Evolutionary conservation across 2,113 vertebrate genomes (phyloP).

Genomic region (Gulo gulo): DNA sequence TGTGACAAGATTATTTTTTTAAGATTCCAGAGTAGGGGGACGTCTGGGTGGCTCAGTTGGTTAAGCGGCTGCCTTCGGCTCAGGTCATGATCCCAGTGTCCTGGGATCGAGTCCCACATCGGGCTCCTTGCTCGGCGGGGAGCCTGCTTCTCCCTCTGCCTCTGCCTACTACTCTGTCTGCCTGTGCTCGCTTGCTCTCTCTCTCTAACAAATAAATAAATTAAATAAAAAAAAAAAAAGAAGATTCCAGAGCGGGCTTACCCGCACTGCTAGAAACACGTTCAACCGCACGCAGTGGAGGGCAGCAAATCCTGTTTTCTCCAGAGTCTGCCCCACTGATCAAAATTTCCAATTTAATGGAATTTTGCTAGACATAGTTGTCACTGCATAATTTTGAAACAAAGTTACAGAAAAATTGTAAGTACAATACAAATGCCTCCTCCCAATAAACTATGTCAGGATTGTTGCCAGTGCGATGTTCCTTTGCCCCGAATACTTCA

Average conservation of each 20-base stretch:
- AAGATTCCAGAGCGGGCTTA: background rate
- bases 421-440: background rate
- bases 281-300: background rate
- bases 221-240: no score
- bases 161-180: no score
- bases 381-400: background rate
- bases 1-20: background rate
- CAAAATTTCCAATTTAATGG: background rate
- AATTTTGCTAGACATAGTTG: background rate
- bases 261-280: background rate
- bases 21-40: background rate
- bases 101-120: no score
- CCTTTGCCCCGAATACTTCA: background rate
- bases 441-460: background rate
- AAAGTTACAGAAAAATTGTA: background rate
- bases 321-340: background rate
- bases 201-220: no score
- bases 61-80: no score
- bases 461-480: background rate
- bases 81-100: no score
- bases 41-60: no score
- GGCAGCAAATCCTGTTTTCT: background rate
- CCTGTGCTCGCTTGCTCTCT: no score
- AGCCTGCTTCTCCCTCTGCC: no score
- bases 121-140: no score